A percentile compares a stretch with the other conserved stretches of the same genome.
Conservation (phyloP, 2,113 vertebrate genomes). For the Melanostigma gelatinosum region DNA sequence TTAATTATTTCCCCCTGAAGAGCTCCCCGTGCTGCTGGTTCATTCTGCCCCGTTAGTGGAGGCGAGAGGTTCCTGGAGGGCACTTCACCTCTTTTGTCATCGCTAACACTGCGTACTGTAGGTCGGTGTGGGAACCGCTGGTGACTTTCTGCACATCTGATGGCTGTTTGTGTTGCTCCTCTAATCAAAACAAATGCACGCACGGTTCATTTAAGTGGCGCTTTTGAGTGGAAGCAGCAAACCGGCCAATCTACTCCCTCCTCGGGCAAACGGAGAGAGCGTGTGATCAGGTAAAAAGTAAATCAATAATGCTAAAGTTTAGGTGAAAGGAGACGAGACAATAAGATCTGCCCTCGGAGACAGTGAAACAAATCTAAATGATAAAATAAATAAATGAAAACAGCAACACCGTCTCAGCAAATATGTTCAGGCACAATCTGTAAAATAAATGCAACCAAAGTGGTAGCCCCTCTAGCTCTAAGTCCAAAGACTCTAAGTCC, state of each 20-base stretch:
- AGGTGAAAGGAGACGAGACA: neutral
- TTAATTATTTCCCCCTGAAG: neutral
- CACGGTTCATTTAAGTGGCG: neutral
- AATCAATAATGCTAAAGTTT: slow-evolving; percentile 16
- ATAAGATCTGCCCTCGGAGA: neutral
- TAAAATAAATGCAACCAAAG: neutral
- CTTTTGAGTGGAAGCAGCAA: slow-evolving; percentile 1
- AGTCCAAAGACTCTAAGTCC: too few relatives aligned
- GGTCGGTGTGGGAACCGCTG: neutral
- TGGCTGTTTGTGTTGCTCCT: neutral
- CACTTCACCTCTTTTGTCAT: slow-evolving; percentile 6
- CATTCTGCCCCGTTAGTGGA: neutral
- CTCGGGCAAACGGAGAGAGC: neutral
- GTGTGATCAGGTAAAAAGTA: slow-evolving; percentile 8
- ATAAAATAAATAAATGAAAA: neutral
- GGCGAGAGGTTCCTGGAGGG: neutral
- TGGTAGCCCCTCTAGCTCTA: too few relatives aligned
- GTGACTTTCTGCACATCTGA: neutral
- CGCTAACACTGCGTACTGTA: neutral
- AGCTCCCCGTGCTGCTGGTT: neutral
- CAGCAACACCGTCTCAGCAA: neutral
- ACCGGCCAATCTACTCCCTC: neutral
- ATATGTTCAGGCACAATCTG: neutral
- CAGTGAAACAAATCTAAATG: neutral
- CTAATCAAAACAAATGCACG: slow-evolving; percentile 6